Base-by-base conservation (phyloP, 1,140 invertebrate genomes). In the Pachypsylla venusta region DNA sequence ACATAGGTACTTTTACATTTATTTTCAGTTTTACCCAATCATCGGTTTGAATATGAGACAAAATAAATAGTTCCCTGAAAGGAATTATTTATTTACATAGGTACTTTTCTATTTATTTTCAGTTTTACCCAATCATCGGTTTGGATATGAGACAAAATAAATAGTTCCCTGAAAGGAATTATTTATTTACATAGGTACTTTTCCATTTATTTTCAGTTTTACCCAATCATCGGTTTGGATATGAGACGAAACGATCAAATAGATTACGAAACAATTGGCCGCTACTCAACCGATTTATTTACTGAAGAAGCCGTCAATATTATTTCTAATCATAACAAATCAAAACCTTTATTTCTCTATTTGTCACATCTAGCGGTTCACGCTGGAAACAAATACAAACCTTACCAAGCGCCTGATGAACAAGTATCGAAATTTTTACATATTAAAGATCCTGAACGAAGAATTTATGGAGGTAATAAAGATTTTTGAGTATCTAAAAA, bases 341-440 rank as follows among this genome's bases (percentile, higher is more conserved):
- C 53, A 0, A 64, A 68, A 13, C 87, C 89, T 0, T 68, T 93
- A 58, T 92, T 92, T 66, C 69, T 94, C n/a, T 81, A 87, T 63
- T 62, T 94, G 25, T 77, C 81, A 0, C 87, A 93, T 68, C 75
- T 87, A 40, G 88, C 89, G 0, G 82, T 84, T 0, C 90, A 93
- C 69, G 77, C 82, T 1, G 87, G 78, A 4, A 84, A 42, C 4
- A 84, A 66, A 70, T 71, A 0, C 77, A 79, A 25, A 72, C 81
- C 42, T 54, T 1, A 93, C 20, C 85, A 92, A 73, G 87, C 89
- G 0, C 85, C 87, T 0, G 74, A 79, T 5, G 81, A 85, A 60
- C 79, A 81, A 64, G 73, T 92, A 1, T 73, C 81, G 7, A 77
- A 80, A 60, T 93, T 90, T 71, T 63, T 72, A 0, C 79, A 91